A percentile compares a stretch with the other conserved stretches of the same genome.
These are phyloP conservation scores for Typhlichthys eigenmanni DNA, from an alignment of 2,797 vertebrate genomes.

Conservation along the genomic window DNA sequence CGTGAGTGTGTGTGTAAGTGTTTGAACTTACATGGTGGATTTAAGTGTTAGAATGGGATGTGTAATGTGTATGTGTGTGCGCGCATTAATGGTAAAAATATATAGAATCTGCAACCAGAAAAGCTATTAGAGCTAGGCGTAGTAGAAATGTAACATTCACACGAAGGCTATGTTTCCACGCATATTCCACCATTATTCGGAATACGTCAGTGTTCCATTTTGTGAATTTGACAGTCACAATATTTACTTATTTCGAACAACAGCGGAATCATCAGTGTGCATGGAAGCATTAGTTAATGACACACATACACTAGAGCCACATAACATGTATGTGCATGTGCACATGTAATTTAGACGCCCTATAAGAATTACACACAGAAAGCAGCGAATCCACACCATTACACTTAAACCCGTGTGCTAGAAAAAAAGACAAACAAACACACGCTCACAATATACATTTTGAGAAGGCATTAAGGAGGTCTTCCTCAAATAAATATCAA, in stretches of 20 bases:
- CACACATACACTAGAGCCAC: slow-evolving; percentile 16
- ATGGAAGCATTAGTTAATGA: no score
- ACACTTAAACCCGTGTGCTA: slow-evolving; percentile 25
- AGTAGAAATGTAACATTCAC: slow-evolving; percentile 25
- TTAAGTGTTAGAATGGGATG: slow-evolving; percentile 2
- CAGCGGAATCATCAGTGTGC: no score
- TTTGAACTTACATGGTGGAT: slow-evolving; percentile 35
- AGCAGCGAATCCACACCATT: slow-evolving; percentile 7
- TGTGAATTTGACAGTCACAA: no score
- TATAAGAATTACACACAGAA: slow-evolving; percentile 18
- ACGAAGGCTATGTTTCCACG: slow-evolving; percentile 19
- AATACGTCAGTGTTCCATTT: no score
- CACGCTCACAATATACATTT: slow-evolving; percentile 48
- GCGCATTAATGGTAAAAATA: not conserved
- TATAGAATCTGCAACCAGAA: slow-evolving; percentile 15
- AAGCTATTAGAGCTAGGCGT: slow-evolving; percentile 16
- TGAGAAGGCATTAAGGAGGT: slow-evolving; percentile 61
- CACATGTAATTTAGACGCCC: slow-evolving; percentile 12
- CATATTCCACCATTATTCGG: slow-evolving; percentile 1
- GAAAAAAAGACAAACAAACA: slow-evolving; percentile 28
- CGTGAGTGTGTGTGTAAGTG: slow-evolving; percentile 5
- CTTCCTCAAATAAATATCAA: slow-evolving; percentile 69
- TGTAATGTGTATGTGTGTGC: not conserved
- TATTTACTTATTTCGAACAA: no score
- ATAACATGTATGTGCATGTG: slow-evolving; percentile 9